Evolutionary conservation across 2,888 invertebrate species (phyloP).

Genomic region (Idaea aversata): DNA sequence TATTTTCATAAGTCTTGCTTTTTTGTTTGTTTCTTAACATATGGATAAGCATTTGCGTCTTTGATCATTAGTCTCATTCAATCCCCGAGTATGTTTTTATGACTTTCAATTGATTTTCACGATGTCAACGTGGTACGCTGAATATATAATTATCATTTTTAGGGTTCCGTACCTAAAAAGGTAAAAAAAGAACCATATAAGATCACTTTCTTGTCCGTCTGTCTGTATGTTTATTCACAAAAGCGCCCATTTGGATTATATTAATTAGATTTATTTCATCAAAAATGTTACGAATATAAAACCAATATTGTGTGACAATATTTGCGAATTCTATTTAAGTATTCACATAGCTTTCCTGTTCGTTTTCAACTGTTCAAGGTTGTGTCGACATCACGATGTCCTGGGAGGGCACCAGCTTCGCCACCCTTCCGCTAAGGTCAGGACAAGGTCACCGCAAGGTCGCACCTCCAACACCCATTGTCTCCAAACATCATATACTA

Average conservation of each 20-base stretch:
- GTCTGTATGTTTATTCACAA: too few relatives aligned
- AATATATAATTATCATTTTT: too few relatives aligned
- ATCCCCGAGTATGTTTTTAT: too few relatives aligned
- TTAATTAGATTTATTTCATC: not conserved
- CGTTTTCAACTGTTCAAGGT: slow-evolving; percentile 45
- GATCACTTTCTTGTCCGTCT: too few relatives aligned
- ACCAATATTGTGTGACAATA: not conserved
- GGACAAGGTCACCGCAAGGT: slow-evolving; percentile 59
- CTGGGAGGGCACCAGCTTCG: slow-evolving; percentile 45
- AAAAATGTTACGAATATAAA: not conserved
- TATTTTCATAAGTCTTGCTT: not conserved
- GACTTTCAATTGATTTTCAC: too few relatives aligned
- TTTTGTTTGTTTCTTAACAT: too few relatives aligned
- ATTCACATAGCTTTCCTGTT: slow-evolving; percentile 51
- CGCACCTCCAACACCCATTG: slow-evolving; percentile 43
- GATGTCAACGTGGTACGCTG: too few relatives aligned
- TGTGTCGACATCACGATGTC: slow-evolving; percentile 51
- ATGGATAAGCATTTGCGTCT: too few relatives aligned
- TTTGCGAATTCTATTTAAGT: slow-evolving; percentile 14
- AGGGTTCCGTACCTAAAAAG: too few relatives aligned
- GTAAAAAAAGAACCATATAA: too few relatives aligned
- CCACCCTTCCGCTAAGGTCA: slow-evolving; percentile 53
- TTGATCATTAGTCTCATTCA: too few relatives aligned
- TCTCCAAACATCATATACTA: slow-evolving; percentile 48
- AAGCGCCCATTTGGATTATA: too few relatives aligned